Evolutionary conservation across 2,797 vertebrate genomes (phyloP), one percentile per base, ranked within the genome.

Genomic region (Rhadinocentrus ornatus): DNA sequence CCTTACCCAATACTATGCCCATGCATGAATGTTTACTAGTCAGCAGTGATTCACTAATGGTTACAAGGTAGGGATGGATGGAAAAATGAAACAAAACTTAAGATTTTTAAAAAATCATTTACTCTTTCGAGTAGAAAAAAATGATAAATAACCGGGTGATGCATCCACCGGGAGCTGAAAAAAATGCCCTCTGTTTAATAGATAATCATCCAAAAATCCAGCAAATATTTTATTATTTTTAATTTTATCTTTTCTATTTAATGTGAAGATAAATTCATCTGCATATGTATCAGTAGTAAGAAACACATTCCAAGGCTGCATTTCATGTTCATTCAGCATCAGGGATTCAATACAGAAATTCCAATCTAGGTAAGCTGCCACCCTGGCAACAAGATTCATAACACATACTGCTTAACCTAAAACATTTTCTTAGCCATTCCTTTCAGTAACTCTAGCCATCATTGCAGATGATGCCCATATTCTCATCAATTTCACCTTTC

Each of bases 401-500:
- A 62, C 15, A 62, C 15, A 34, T 34, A 34, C 34, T 34, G 34
- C 34, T 34, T 6, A 31, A 11, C 62, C 9, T 39, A 37, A n/a
- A 13, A 1, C 26, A 62, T 27, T 22, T 55, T 32, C 64, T 34
- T n/a, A 34, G 48, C 53, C n/a, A 27, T 15, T 75, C 16, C 37
- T 46, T 44, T 27, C 41, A 12, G 29, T 52, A 6, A 10, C 31
- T 62, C 73, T 18, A 46, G 27, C 46, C 60, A 44, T 57, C 69
- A 66, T 22, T 13, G 29, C 59, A 77, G 75, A 13, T 2, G 35
- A 50, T 8, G 54, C 44, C 62, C 3, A 13, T 62, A 65, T 72
- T 66, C 3, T 48, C 58, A 87, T 86, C 41, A 34, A 85, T 82
- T 80, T 60, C 63, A 60, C 64, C 76, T 74, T 72, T 69, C 2